Evolutionary conservation across 1,140 invertebrate genomes (phyloP).

Genomic region (Conus betulinus): DNA sequence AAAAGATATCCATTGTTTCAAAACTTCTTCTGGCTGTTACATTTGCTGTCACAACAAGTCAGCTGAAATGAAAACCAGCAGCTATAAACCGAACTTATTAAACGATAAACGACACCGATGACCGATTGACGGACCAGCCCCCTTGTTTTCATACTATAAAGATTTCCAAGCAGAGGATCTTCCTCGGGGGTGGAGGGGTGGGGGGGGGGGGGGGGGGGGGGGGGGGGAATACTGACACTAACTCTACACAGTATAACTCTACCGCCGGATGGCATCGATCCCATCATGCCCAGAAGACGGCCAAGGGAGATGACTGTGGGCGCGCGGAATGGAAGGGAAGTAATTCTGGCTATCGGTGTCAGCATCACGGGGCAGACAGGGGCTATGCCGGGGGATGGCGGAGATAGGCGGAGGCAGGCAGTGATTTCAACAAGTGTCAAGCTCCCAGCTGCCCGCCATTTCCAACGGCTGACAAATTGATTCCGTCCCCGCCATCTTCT

Average conservation of each 20-base stretch:
- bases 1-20: no score
- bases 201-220: no score
- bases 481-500: neutral
- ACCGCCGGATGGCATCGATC: neutral
- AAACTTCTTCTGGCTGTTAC: no score
- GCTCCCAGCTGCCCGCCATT: neutral
- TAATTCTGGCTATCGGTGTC: neutral
- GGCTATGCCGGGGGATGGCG: neutral
- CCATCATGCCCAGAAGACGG: neutral
- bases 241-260: neutral
- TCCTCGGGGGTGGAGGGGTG: no score
- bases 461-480: neutral
- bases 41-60: no score
- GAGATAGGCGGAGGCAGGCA: neutral
- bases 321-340: neutral
- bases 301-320: neutral
- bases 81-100: no score
- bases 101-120: no score
- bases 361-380: neutral
- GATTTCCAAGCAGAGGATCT: no score
- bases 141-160: no score
- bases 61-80: no score
- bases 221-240: neutral
- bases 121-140: no score
- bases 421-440: conserved; percentile 7